A percentile compares a stretch with the other conserved stretches of the same genome.
Conservation (phyloP, 2,797 vertebrate species). For the Xiphophorus birchmanni region DNA sequence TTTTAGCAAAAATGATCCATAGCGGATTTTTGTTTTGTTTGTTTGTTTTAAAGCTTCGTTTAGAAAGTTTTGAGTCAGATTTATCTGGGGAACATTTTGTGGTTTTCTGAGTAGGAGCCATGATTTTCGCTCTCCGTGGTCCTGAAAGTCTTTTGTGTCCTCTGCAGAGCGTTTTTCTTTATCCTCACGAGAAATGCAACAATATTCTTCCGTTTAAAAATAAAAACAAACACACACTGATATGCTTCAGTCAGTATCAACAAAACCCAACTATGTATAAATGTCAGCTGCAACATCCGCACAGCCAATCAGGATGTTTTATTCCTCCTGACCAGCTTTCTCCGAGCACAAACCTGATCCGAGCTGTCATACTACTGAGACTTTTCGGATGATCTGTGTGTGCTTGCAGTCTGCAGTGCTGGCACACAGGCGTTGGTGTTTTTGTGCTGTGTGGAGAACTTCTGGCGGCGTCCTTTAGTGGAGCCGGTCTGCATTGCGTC, state of each 20-base stretch:
- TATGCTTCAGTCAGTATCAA: slow-evolving; percentile 16
- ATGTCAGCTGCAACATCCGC: slow-evolving; percentile 10
- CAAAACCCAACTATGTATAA: not conserved
- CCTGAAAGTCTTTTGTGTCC: slow-evolving; percentile 58
- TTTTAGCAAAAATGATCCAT: not conserved
- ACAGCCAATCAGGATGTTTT: not conserved
- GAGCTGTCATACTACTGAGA: slow-evolving; percentile 10
- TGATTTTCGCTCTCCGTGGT: slow-evolving; percentile 69
- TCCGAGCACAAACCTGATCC: not conserved
- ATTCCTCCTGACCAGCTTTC: too few species aligned
- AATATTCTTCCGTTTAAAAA: not conserved
- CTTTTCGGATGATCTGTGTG: slow-evolving; percentile 25
- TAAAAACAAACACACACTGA: not conserved
- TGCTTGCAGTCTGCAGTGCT: slow-evolving; percentile 70
- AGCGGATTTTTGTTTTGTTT: not conserved
- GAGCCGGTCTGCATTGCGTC: slow-evolving; percentile 87
- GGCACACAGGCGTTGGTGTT: slow-evolving; percentile 70
- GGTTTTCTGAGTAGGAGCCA: slow-evolving; percentile 31
- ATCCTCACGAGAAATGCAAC: not conserved
- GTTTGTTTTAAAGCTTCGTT: not conserved
- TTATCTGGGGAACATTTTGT: not conserved
- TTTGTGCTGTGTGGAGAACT: slow-evolving; percentile 76
- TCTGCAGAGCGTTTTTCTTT: not conserved
- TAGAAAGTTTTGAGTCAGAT: not conserved
- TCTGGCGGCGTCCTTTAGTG: slow-evolving; percentile 80